A percentile compares a stretch with the other conserved stretches of the same genome.
Conservation (phyloP, 2,113 vertebrate species). For the Numida meleagris region DNA sequence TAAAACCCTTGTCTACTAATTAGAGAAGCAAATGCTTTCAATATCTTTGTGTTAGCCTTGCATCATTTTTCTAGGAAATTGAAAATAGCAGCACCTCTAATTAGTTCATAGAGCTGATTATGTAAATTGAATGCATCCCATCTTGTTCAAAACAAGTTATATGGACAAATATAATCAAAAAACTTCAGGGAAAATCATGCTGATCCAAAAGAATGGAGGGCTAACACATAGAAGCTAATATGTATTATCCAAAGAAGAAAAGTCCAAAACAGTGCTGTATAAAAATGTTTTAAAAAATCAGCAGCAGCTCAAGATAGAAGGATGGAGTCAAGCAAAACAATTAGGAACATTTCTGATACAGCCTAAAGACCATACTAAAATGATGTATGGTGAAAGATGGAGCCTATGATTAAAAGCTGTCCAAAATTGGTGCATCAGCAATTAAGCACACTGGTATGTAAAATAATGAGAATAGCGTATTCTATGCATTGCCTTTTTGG, state of each 20-base stretch:
- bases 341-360: neutral
- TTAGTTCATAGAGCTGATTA: slow-evolving; percentile 55
- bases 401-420: neutral
- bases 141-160: slow-evolving; percentile 40
- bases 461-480: neutral
- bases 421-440: neutral
- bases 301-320: neutral
- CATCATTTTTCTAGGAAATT: slow-evolving; percentile 10
- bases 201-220: neutral
- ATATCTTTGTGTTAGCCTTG: slow-evolving; percentile 12
- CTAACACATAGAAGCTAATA: neutral
- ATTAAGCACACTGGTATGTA: neutral
- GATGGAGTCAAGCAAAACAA: neutral
- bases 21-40: slow-evolving; percentile 52
- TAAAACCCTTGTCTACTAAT: slow-evolving; percentile 26
- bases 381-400: neutral
- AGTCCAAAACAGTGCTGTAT: neutral
- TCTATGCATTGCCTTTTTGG: neutral
- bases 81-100: neutral
- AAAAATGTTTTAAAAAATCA: neutral
- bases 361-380: neutral
- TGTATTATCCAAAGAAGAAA: neutral
- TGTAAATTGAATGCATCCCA: slow-evolving; percentile 28
- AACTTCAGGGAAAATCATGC: neutral
- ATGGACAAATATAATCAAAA: slow-evolving; percentile 12